Base-by-base conservation (phyloP, 2,888 invertebrate genomes). In the Leucoptera coffeella region DNA sequence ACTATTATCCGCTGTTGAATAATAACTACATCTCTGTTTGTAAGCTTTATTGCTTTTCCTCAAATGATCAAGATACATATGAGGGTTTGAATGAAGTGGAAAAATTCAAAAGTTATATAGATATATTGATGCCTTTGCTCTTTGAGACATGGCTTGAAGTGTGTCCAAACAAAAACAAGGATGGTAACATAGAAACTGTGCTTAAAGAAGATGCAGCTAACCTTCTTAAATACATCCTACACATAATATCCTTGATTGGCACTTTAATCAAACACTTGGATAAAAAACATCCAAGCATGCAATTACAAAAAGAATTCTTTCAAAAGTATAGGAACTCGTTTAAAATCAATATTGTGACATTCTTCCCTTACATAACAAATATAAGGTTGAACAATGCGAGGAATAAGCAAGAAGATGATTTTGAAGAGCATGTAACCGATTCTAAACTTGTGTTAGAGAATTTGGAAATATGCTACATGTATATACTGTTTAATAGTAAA, bases 121-220 rank as follows among this genome's bases (percentile, higher is more conserved):
- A 75, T 31, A 75, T 77, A 17, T 57, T 91, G 23, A 71, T 90
- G 56, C 87, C 90, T 1, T 57, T 92, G 13, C 64, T 92, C 29
- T 75, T 84, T 46, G 88, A 90, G 48, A 84, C 85, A 26, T 92
- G 91, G 89, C 50, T 87, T 13, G 92, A 92, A 67, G 82, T 82
- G 9, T 69, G 77, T 25, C 81, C 85, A 4, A 59, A 45, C 32
- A 48, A 45, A 14, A 54, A 51, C 14, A 38, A 47, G 8, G 47
- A 49, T n/a, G 49, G 50, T 33, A 56, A 55, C 33, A 53, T 60
- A 28, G 71, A 72, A 41, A 60, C 61, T 32, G 48, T 75, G 17
- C 55, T 85, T 11, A 72, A 55, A 33, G 67, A 71, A 33, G 86
- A 87, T 52, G 77, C 79, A 12, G 74, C 78, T 2, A 48, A 64